These are phyloP conservation scores for Gadopsis bispinosus DNA, from an alignment of 2,797 vertebrate genomes.

Conservation along the genomic window DNA sequence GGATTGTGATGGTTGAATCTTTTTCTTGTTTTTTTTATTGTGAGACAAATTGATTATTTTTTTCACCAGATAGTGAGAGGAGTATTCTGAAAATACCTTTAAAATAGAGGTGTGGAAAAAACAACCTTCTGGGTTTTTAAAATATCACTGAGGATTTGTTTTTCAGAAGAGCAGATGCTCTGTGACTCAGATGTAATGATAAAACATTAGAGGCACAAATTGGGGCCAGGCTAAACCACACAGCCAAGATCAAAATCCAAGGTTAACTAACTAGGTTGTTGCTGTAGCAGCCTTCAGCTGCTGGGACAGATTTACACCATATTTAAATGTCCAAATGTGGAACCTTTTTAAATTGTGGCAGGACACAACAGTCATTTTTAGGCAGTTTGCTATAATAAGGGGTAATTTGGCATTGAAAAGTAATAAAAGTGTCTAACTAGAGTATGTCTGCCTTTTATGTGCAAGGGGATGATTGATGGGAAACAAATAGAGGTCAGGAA, in stretches of 20 bases:
- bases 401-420: background rate
- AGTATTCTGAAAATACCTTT: background rate
- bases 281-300: background rate
- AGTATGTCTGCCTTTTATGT: background rate
- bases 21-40: no score
- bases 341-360: background rate
- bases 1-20: background rate
- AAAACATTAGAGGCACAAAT: background rate
- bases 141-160: background rate
- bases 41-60: background rate
- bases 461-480: slow-evolving; percentile 25
- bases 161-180: background rate
- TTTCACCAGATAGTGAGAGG: background rate
- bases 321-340: background rate
- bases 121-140: background rate
- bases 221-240: background rate
- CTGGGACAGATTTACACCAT: background rate
- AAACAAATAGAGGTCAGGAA: slow-evolving; percentile 9
- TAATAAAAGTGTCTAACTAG: background rate
- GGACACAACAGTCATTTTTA: background rate
- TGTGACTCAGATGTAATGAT: background rate
- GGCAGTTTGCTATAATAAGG: background rate
- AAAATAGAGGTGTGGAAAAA: background rate
- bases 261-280: slow-evolving; percentile 1
- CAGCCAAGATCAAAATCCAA: background rate